Evolutionary conservation across 2,888 invertebrate species (phyloP), one percentile per base, ranked within the genome.

Genomic region (Brachyopa scutellaris): DNA sequence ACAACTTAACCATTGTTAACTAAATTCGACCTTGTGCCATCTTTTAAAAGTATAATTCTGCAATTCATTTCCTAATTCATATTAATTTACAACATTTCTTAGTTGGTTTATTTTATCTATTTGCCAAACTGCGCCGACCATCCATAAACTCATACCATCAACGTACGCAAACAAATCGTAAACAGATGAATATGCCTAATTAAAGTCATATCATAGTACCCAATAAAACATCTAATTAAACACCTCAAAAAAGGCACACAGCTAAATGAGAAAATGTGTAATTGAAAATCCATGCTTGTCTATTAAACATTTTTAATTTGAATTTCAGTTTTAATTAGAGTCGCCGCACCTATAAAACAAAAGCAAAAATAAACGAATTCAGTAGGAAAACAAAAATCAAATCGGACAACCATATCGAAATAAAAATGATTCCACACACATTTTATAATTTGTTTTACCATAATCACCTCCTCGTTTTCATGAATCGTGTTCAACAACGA

Each of bases 391-490:
- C 8, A 45, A 67, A 36, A 7, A n/a, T n/a, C 15, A 45, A 57
- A 59, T 15, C 23, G 49, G 38, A 19, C 33, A 59, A 59, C 9
- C 29, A 21, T 15, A 42, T 62, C 26, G 29, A 23, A 55, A 26
- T 49, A 29, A 26, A 78, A 51, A 53, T 45, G 57, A 59, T 72
- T 59, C 11, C 33, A 8, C 36, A 62, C 45, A 36, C 17, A 33
- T n/a, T n/a, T 72, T 57, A 42, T 69, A 69, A 61, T 69, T 47
- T 17, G 38, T 74, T 53, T 67, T 49, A 57, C 49, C 57, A 66
- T 40, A 74, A 57, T 42, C 13, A 4, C 13, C 4, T 13, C 6
- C 9, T n/a, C 21, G 11, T 19, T 11, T 42, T 11, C n/a, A 8
- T 55, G 67, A 61, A 67, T 29, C 67, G 38, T 67, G 66, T 47